Percentiles rank a stretch among this genome's conserved stretches.
phyloP scores from a whole-genome alignment of 2,888 invertebrate species.

The Papilio gigon region DNA sequence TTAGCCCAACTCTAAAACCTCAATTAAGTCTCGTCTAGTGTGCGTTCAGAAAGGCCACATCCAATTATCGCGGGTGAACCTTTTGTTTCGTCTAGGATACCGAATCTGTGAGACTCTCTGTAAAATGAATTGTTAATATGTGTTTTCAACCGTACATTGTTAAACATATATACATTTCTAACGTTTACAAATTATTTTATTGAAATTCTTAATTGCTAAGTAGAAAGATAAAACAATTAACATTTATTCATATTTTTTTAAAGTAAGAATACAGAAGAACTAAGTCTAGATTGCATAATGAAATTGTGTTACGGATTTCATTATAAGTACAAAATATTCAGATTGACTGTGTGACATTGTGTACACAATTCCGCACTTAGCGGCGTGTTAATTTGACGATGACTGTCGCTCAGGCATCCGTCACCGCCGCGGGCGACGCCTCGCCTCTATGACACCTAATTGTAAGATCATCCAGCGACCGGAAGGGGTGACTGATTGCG shows the following conservation, averaged over 20 bases:
- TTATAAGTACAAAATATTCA: conserved; percentile 32
- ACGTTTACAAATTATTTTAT: background rate
- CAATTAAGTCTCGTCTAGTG: conserved; percentile 82
- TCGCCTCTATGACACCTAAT: conserved; percentile 72
- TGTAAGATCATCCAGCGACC: conserved; percentile 69
- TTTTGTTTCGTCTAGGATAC: conserved; percentile 72
- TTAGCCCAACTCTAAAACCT: conserved; percentile 82
- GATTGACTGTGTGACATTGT: conserved; percentile 50
- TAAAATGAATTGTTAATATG: conserved; percentile 54
- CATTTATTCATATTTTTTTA: background rate
- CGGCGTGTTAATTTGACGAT: conserved; percentile 76
- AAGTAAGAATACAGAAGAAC: background rate
- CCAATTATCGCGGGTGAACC: conserved; percentile 79
- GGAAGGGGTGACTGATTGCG: conserved; percentile 73
- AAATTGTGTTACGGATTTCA: conserved; percentile 26
- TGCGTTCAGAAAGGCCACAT: conserved; percentile 79
- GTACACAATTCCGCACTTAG: conserved; percentile 80
- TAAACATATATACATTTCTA: background rate
- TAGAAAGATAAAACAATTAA: background rate
- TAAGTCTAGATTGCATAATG: background rate
- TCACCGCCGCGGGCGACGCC: conserved; percentile 67
- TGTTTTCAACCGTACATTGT: conserved; percentile 28
- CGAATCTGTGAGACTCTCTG: conserved; percentile 50
- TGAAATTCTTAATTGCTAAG: background rate
- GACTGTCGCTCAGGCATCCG: conserved; percentile 75